A percentile compares a stretch with the other conserved stretches of the same genome.
Evolutionary conservation across 2,888 invertebrate genomes (phyloP).

Genomic region (Cryptocephalus moraei): DNA sequence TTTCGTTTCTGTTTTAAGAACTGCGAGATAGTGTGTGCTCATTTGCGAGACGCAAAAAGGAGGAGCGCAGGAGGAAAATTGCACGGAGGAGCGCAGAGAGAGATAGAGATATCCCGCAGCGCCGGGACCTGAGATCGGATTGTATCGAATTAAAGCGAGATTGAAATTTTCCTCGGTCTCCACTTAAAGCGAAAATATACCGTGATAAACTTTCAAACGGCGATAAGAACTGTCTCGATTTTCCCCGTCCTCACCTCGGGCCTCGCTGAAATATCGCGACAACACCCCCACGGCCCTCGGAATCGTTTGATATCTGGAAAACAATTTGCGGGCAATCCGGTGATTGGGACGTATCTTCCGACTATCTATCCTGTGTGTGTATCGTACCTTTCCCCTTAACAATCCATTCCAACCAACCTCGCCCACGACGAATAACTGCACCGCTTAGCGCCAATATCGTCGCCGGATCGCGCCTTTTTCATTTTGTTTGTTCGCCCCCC

Average conservation of each 20-base stretch:
- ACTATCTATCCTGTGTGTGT: slow-evolving; percentile 26
- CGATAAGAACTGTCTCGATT: background rate
- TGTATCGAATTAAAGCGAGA: too few species aligned
- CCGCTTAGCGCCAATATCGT: background rate
- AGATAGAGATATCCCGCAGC: too few species aligned
- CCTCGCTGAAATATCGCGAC: slow-evolving; percentile 5
- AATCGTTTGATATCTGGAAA: slow-evolving; percentile 27
- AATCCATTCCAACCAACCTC: slow-evolving; percentile 20
- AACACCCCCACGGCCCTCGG: background rate
- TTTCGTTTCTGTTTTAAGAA: too few species aligned
- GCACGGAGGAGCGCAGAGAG: too few species aligned
- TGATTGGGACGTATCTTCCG: slow-evolving; percentile 18
- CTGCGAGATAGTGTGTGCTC: too few species aligned
- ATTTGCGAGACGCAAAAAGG: too few species aligned
- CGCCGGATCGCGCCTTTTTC: background rate
- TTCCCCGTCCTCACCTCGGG: background rate
- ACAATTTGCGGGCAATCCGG: slow-evolving; percentile 30
- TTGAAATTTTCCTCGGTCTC: too few species aligned
- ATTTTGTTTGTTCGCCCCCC: too few species aligned
- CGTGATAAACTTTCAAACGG: background rate
- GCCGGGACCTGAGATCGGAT: too few species aligned
- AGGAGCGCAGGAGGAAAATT: too few species aligned
- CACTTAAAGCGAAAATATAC: background rate
- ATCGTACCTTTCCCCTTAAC: slow-evolving; percentile 23
- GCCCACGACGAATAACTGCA: background rate